These are phyloP conservation scores for Amaurobius ferox DNA, from an alignment of 2,888 invertebrate species.

Conservation along the genomic window DNA sequence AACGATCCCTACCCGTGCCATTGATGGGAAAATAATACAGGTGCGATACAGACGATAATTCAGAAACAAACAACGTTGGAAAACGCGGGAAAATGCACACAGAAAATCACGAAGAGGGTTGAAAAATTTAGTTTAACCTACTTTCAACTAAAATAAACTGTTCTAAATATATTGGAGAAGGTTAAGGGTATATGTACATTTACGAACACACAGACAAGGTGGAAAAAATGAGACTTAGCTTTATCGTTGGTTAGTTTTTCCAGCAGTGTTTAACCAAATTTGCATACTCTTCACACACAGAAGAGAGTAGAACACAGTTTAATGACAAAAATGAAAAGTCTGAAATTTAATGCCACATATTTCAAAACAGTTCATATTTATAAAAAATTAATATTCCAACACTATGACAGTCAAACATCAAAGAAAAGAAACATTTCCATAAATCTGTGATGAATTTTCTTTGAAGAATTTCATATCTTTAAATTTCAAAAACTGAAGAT, in stretches of 20 bases:
- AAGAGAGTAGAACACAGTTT: too few species aligned
- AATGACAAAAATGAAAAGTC: too few species aligned
- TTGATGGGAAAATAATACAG: neutral
- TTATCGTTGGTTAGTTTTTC: neutral
- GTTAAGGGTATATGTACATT: slow-evolving; percentile 31
- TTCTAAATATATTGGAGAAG: slow-evolving; percentile 47
- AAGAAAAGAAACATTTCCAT: too few species aligned
- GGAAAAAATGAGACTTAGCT: neutral
- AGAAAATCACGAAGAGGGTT: slow-evolving; percentile 36
- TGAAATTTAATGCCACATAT: too few species aligned
- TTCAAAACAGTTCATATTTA: too few species aligned
- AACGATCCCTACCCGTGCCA: neutral
- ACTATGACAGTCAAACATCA: too few species aligned
- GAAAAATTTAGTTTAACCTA: slow-evolving; percentile 42
- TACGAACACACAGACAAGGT: slow-evolving; percentile 36
- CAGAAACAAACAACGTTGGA: neutral
- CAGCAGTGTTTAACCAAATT: slow-evolving; percentile 22
- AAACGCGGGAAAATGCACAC: slow-evolving; percentile 19
- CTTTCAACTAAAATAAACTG: slow-evolving; percentile 43
- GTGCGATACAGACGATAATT: neutral
- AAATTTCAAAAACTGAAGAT: too few species aligned
- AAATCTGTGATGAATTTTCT: too few species aligned
- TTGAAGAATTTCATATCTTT: too few species aligned
- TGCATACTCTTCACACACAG: neutral
- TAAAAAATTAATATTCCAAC: too few species aligned